These are phyloP conservation scores for Edolisoma coerulescens DNA, from an alignment of 2,113 vertebrate species.

Conservation along the genomic window DNA sequence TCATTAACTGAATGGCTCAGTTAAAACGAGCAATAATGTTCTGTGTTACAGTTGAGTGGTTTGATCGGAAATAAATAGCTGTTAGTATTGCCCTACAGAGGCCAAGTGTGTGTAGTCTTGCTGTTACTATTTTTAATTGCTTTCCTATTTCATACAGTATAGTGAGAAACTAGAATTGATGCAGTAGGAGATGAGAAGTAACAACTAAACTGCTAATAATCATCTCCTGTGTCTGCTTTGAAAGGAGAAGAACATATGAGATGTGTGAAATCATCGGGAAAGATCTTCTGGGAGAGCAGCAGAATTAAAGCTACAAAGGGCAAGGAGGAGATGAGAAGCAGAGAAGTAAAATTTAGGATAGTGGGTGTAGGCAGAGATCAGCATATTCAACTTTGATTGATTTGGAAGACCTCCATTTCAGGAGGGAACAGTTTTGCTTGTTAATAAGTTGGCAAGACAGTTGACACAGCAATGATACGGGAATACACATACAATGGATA, in stretches of 20 bases:
- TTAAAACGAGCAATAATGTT: background rate
- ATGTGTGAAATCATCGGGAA: background rate
- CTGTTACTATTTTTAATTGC: background rate
- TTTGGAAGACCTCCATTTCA: background rate
- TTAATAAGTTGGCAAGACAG: background rate
- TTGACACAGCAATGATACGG: background rate
- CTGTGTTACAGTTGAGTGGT: background rate
- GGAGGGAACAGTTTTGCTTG: background rate
- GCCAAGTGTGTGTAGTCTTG: background rate
- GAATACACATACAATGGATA: background rate
- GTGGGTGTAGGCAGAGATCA: background rate
- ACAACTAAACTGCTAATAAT: background rate
- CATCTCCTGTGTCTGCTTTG: background rate
- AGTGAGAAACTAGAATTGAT: background rate
- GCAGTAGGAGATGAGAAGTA: background rate
- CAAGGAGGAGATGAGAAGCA: background rate
- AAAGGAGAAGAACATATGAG: background rate
- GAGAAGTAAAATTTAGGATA: background rate
- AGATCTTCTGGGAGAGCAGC: background rate
- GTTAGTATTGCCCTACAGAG: background rate
- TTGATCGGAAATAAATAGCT: constrained; percentile 8
- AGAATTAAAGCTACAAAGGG: background rate
- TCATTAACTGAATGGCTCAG: background rate
- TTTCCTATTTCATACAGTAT: background rate
- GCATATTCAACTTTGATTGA: background rate